phyloP scores from a whole-genome alignment of 2,888 invertebrate species.

The Dryocosmus kuriphilus region DNA sequence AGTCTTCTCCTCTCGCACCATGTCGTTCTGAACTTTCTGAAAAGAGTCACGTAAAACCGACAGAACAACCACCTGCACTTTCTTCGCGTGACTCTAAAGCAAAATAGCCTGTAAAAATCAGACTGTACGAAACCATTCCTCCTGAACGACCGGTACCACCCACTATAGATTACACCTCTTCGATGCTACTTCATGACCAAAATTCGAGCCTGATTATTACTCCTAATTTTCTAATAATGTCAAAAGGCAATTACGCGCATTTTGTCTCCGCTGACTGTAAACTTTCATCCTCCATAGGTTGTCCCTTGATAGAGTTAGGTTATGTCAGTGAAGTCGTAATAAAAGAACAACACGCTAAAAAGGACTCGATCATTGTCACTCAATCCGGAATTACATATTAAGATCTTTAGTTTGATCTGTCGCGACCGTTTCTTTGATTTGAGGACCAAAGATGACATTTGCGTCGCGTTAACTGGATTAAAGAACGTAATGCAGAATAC shows the following conservation, averaged over 20 bases:
- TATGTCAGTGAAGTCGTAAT: neutral
- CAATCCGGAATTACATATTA: neutral
- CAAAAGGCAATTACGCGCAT: constrained; percentile 16
- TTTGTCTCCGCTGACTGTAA: constrained; percentile 33
- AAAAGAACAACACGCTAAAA: neutral
- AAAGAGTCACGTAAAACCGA: neutral
- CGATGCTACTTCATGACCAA: neutral
- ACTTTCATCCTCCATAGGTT: neutral
- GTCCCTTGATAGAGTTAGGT: constrained; percentile 10
- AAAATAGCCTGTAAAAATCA: neutral
- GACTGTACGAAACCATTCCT: constrained; percentile 18
- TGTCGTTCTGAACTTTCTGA: too few species aligned
- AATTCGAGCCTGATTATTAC: neutral
- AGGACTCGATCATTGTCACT: neutral
- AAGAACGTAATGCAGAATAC: too few species aligned
- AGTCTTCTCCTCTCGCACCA: neutral
- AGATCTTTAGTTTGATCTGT: neutral
- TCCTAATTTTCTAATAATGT: neutral
- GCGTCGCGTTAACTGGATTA: neutral
- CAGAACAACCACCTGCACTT: too few species aligned
- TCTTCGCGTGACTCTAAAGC: neutral
- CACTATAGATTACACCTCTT: neutral
- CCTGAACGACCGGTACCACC: constrained; percentile 9
- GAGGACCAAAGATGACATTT: neutral
- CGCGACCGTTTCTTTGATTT: neutral